Conservation (phyloP, 2,113 vertebrate genomes). For the Pedionomus torquatus region DNA sequence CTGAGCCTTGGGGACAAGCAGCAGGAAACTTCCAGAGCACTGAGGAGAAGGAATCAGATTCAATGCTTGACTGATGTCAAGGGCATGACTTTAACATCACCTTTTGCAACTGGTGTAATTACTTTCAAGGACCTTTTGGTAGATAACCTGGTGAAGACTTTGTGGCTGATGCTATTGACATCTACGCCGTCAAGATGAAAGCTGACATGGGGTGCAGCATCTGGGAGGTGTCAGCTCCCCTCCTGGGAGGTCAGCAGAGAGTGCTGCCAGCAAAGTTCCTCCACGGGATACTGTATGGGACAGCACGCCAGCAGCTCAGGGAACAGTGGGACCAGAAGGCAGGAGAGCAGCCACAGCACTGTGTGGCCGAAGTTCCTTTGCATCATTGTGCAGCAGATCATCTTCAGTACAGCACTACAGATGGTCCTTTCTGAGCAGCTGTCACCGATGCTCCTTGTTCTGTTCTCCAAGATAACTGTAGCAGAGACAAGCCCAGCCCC, state of each 20-base stretch:
- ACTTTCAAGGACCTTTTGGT: not conserved
- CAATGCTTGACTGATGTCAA: not conserved
- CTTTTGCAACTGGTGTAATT: not conserved
- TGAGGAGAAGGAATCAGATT: not conserved
- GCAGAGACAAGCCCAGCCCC: not conserved
- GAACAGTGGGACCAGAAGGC: not conserved
- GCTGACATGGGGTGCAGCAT: rapidly evolving
- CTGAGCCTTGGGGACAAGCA: not conserved
- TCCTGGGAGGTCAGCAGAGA: not conserved
- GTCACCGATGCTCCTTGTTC: not conserved
- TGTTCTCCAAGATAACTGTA: not conserved
- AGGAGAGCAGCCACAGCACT: not conserved
- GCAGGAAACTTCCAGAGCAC: not conserved
- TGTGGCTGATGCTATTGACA: not conserved
- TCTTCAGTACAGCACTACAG: not conserved
- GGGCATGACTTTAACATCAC: not conserved
- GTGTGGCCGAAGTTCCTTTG: not conserved
- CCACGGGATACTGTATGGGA: not conserved
- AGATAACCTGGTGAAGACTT: not conserved
- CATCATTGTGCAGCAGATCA: not conserved
- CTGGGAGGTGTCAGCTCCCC: not conserved
- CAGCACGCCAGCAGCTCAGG: not conserved
- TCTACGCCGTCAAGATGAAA: not conserved
- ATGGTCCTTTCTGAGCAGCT: not conserved
- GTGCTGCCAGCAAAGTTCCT: not conserved